Base-by-base conservation (phyloP, 2,888 invertebrate species). In the Muscina levida region DNA sequence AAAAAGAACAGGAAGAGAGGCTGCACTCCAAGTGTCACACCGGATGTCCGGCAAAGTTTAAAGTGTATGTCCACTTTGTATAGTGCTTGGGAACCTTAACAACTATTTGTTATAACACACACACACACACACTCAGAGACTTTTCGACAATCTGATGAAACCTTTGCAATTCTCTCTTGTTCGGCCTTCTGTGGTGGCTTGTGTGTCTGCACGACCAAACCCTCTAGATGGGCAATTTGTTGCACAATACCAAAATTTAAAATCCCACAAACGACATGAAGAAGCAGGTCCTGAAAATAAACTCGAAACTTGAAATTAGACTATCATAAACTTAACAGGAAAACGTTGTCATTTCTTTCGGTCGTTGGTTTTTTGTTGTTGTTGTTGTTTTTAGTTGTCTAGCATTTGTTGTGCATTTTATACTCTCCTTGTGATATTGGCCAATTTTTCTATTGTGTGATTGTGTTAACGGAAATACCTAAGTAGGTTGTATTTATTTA, bases 41-140 rank as follows among this genome's bases (percentile, higher is more conserved):
- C 86, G 87, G 87, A 87, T 86, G 85, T 87, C 87, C 86, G 84
- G 80, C 82, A 65, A 82, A 84, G 84, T 84, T 85, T 85, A 83
- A 86, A 84, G 85, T 85, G 84, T 84, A 84, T 83, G 83, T 82
- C 78, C 77, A 80, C 76, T 82, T 78, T 70, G 77, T 53, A 37
- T 72, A 72, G 78, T 77, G 77, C 46, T 77, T 78, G 48, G 77
- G 80, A 81, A 81, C 73, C 80, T 77, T 66, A 77, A 57, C 73
- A 77, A 77, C 71, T 71, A 80, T 80, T 80, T 73, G 66, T 77
- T 80, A 71, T 66, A 65, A 56, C 70, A 70, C 10, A 17, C 72
- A 62, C 39, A 56, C 51, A 79, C n/a, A n/a, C n/a, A n/a, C n/a
- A n/a, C n/a, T n/a, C n/a, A n/a, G n/a, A n/a, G n/a, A n/a, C 72